Evolutionary conservation across 2,113 vertebrate species (phyloP).

Genomic region (Ascaphus truei): DNA sequence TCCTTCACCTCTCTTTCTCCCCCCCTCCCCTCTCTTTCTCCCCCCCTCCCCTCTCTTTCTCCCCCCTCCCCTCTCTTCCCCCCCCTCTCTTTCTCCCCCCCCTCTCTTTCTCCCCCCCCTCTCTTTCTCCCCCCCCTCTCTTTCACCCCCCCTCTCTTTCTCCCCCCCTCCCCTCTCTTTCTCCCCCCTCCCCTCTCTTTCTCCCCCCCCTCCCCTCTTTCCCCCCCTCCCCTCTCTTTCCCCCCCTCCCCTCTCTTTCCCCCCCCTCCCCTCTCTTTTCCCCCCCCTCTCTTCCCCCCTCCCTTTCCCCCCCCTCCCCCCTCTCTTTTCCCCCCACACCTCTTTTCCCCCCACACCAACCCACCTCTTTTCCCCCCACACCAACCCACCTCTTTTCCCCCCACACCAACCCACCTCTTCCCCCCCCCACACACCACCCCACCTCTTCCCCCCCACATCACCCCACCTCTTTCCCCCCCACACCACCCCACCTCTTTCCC

Average conservation of each 20-base stretch:
- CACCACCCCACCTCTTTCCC: too few species aligned
- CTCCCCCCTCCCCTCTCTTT: neutral
- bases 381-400: too few species aligned
- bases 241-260: neutral
- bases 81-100: neutral
- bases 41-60: rapidly evolving
- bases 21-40: too few species aligned
- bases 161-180: neutral
- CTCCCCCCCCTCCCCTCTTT: neutral
- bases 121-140: rapidly evolving
- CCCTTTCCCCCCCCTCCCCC: neutral
- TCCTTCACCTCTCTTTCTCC: too few species aligned
- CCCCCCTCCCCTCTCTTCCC: neutral
- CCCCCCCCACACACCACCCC: too few species aligned
- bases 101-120: neutral
- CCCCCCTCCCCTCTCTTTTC: neutral
- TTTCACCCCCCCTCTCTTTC: too few species aligned
- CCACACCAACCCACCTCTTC: too few species aligned
- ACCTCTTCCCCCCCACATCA: too few species aligned
- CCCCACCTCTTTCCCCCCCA: too few species aligned
- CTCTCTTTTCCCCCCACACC: neutral
- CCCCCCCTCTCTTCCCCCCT: neutral
- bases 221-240: neutral
- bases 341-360: too few species aligned
- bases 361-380: too few species aligned